Conservation (phyloP, 2,797 vertebrate genomes). For the Babyrousa celebensis region DNA sequence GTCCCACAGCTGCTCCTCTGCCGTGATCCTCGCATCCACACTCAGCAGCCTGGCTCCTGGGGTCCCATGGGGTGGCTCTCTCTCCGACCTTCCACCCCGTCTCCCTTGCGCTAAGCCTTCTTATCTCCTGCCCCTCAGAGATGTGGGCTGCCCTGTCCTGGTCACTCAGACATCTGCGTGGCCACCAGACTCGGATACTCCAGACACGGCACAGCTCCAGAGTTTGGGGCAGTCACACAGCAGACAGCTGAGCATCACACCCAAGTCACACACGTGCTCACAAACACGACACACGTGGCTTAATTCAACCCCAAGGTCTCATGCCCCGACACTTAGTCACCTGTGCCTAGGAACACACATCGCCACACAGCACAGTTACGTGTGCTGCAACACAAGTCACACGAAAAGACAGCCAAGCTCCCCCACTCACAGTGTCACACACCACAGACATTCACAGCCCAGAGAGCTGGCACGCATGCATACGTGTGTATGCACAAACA, state of each 20-base stretch:
- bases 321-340: background rate
- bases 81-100: fast-evolving
- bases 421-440: background rate
- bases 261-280: background rate
- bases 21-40: background rate
- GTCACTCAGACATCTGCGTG: background rate
- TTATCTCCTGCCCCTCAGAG: background rate
- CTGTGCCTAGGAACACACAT: background rate
- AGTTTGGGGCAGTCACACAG: background rate
- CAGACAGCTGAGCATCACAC: background rate
- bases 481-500: background rate
- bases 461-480: background rate
- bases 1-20: background rate
- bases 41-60: background rate
- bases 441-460: background rate
- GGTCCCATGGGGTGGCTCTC: fast-evolving
- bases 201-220: background rate
- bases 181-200: background rate
- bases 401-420: background rate
- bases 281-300: fast-evolving
- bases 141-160: background rate
- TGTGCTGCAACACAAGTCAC: background rate
- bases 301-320: background rate
- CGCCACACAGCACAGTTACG: background rate
- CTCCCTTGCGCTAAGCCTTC: background rate